Percentiles rank a stretch among this genome's conserved stretches.
phyloP scores from a whole-genome alignment of 2,888 invertebrate species.

The Nymphalis polychloros region DNA sequence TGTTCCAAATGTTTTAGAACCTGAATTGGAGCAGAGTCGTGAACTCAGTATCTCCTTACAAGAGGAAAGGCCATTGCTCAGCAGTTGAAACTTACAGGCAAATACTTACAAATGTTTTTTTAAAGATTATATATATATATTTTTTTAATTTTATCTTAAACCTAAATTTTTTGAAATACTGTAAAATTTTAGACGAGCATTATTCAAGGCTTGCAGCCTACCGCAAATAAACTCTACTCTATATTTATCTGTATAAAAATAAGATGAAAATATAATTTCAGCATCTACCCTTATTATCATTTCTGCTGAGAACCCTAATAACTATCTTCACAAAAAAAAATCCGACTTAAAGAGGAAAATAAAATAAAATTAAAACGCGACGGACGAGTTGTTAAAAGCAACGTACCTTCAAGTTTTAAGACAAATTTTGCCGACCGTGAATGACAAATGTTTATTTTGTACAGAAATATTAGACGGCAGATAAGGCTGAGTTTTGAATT shows the following conservation, averaged over 20 bases:
- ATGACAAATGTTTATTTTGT: slow-evolving; percentile 35
- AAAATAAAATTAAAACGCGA: slow-evolving; percentile 17
- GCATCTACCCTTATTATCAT: slow-evolving; percentile 3
- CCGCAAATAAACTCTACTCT: not conserved
- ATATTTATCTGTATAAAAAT: not conserved
- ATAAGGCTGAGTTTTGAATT: slow-evolving; percentile 22
- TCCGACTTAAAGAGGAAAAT: slow-evolving; percentile 3
- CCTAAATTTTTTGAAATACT: no score
- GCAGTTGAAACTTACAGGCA: no score
- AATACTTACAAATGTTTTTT: no score
- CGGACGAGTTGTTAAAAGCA: slow-evolving; percentile 27
- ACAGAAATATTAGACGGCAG: slow-evolving; percentile 24
- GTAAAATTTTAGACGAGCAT: not conserved
- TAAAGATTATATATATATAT: no score
- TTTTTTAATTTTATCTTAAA: no score
- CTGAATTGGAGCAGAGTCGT: no score
- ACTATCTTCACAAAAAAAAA: slow-evolving; percentile 5
- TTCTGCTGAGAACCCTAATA: slow-evolving; percentile 5
- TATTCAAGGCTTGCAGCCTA: not conserved
- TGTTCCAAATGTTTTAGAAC: no score
- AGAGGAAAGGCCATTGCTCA: no score
- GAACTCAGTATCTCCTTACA: no score
- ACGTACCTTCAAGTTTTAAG: slow-evolving; percentile 34
- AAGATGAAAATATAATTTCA: slow-evolving; percentile 3
- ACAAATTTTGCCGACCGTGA: slow-evolving; percentile 33